Base-by-base conservation (phyloP, 2,888 invertebrate genomes). In the Ectobius pallidus region DNA sequence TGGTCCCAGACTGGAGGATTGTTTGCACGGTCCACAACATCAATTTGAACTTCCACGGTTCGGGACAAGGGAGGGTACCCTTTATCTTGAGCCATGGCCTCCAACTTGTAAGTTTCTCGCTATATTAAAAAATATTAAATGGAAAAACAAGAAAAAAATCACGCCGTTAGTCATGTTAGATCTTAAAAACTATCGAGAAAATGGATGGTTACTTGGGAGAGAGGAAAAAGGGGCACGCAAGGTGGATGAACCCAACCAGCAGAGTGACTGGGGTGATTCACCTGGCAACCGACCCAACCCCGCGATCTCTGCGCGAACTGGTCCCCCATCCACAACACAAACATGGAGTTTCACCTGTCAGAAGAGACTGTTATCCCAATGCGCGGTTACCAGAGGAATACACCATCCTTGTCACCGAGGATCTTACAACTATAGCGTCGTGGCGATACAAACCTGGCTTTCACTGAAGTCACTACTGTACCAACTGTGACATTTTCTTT, bases 401-500 rank as follows among this genome's bases (percentile, higher is more conserved):
- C 65, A 65, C 65, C 71, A n/a, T 14, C 58, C 58, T 58, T 22
- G n/a, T 58, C 58, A 58, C 30, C n/a, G 58, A 63, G 61, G 69
- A 72, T 42, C 75, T 75, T 75, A 75, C 70, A 75, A 72, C 75
- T 75, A 75, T 18, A 68, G 58, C 67, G 69, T 52, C 61, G 71
- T 69, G 73, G 75, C 80, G 85, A 77, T 77, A 81, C 81, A 79
- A 81, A 84, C 96, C 96, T 95, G 90, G 96, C 96, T 92, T 96
- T 96, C 88, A 96, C 93, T 89, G 95, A 93, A 89, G 95, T 95
- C 91, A 96, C 95, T 91, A 94, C 93, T 88, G 95, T 95, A 91
- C 96, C 96, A 91, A 96, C 95, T 91, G 95, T 95, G 91, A 96
- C 95, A 93, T 96, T 96, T 93, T 97, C 96, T 91, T 92, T 93